These are phyloP conservation scores for Nephrotoma guestfalica DNA, from an alignment of 2,888 invertebrate genomes.

Conservation along the genomic window DNA sequence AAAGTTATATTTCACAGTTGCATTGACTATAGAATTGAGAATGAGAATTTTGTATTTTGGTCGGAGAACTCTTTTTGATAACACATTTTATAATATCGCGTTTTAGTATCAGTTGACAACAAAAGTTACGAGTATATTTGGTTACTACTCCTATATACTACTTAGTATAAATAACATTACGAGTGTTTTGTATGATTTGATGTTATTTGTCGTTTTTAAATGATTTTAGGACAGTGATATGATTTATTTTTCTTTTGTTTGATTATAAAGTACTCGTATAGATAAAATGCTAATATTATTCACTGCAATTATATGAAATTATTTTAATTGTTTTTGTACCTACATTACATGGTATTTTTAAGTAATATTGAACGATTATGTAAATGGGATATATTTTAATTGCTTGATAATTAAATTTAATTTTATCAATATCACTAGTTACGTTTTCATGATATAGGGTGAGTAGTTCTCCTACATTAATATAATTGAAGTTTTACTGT, in stretches of 20 bases:
- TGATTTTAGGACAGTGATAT: not conserved
- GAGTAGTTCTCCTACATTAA: too few relatives aligned
- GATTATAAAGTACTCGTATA: not conserved
- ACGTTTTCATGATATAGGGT: too few relatives aligned
- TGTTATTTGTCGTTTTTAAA: not conserved
- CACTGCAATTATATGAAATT: not conserved
- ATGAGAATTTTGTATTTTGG: not conserved
- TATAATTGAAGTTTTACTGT: too few relatives aligned
- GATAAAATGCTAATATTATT: not conserved
- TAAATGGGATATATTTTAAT: not conserved
- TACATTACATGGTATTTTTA: not conserved
- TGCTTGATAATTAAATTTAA: not conserved
- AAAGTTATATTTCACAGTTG: not conserved
- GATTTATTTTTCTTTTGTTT: not conserved
- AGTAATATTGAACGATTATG: not conserved
- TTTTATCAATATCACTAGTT: too few relatives aligned
- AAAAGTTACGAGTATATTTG: not conserved
- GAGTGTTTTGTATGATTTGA: not conserved
- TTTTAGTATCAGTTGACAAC: not conserved
- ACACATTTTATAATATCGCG: not conserved
- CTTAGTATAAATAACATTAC: not conserved
- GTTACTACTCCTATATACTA: not conserved
- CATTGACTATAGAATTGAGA: not conserved
- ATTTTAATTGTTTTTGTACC: not conserved
- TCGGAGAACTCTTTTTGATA: not conserved